Evolutionary conservation across 2,797 vertebrate genomes (phyloP).

Genomic region (Squalus acanthias): DNA sequence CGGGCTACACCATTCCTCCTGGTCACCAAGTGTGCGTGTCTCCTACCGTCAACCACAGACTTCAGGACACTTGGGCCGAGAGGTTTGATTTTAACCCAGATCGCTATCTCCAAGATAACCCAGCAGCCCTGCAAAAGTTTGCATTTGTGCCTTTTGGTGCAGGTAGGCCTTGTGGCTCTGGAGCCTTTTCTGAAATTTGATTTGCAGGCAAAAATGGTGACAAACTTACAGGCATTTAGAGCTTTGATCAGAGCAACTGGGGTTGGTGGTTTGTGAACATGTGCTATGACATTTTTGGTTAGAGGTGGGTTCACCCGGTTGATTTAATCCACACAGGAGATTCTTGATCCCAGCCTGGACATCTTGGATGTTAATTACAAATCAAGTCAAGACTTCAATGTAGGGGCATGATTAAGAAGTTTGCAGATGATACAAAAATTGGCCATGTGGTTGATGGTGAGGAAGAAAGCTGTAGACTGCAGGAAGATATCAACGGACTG

Average conservation of each 20-base stretch:
- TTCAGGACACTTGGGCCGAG: slow-evolving; percentile 75
- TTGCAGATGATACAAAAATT: no score
- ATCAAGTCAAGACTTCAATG: no score
- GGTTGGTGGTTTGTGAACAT: neutral
- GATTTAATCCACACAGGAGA: neutral
- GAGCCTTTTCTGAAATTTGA: neutral
- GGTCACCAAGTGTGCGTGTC: slow-evolving; percentile 97
- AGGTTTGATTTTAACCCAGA: slow-evolving; percentile 78
- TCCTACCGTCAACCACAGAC: slow-evolving; percentile 92
- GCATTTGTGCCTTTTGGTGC: slow-evolving; percentile 90
- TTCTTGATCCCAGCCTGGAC: neutral
- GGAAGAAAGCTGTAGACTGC: no score
- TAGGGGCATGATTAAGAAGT: no score
- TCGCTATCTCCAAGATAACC: slow-evolving; percentile 80
- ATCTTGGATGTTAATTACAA: neutral
- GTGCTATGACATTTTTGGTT: neutral
- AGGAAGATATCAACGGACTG: no score
- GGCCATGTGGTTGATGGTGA: no score
- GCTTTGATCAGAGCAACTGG: neutral
- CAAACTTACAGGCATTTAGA: neutral
- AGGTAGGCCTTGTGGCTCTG: slow-evolving; percentile 61
- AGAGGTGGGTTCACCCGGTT: neutral
- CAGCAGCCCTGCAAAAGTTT: slow-evolving; percentile 81
- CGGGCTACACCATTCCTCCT: slow-evolving; percentile 81
- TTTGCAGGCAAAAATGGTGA: neutral